A percentile compares a stretch with the other conserved stretches of the same genome.
Evolutionary conservation across 2,113 vertebrate genomes (phyloP).

Genomic region (Nicator chloris): DNA sequence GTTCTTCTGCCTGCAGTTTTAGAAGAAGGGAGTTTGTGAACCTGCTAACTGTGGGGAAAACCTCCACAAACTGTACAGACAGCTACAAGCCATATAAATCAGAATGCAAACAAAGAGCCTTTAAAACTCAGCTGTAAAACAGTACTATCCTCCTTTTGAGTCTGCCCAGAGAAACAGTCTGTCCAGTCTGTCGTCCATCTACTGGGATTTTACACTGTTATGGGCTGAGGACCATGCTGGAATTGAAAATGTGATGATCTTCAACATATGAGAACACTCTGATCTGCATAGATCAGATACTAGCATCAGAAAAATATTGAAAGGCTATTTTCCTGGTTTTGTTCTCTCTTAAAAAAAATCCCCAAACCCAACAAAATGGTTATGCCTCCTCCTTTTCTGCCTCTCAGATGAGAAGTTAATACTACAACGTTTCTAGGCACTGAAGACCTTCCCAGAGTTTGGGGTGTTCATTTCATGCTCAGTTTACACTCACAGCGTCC

Average conservation of each 20-base stretch:
- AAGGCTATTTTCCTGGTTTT: not conserved
- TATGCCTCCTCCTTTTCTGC: not conserved
- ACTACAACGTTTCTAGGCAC: not conserved
- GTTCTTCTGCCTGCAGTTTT: not conserved
- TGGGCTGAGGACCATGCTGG: no score
- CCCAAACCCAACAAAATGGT: rapidly evolving
- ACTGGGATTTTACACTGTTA: not conserved
- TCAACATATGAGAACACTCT: not conserved
- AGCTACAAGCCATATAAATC: not conserved
- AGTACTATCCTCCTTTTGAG: not conserved
- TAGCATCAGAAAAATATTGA: not conserved
- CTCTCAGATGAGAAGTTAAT: not conserved
- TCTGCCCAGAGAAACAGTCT: not conserved
- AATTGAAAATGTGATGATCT: not conserved
- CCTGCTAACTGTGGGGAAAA: not conserved
- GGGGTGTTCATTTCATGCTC: not conserved
- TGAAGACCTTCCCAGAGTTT: not conserved
- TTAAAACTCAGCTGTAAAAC: not conserved
- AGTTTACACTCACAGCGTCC: not conserved
- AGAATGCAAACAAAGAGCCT: not conserved
- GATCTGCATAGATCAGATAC: not conserved
- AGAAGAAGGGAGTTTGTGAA: not conserved
- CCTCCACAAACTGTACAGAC: not conserved
- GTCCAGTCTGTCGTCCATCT: not conserved
- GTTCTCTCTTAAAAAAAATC: not conserved